Conservation (phyloP, 1,140 invertebrate species). For the Drosophila ohnishii region DNA sequence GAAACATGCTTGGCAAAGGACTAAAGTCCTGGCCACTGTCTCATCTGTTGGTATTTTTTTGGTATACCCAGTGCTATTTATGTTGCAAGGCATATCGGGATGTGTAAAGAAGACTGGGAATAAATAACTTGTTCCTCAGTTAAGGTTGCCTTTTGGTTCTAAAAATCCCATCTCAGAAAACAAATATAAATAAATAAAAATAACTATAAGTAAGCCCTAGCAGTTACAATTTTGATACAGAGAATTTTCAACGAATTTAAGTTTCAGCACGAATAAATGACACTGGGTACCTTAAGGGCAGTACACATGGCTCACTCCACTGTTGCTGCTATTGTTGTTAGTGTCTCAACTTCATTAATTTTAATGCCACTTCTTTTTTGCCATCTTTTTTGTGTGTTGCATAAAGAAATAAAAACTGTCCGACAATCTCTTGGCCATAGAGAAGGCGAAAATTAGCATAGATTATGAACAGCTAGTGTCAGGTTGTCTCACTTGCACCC, state of each 20-base stretch:
- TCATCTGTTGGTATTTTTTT: constrained; percentile 23
- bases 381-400: constrained; percentile 32
- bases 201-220: no score
- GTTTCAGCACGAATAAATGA: not conserved
- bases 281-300: not conserved
- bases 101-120: not conserved
- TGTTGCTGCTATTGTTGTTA: constrained; percentile 17
- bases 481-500: constrained; percentile 17
- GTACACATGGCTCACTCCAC: no score
- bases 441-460: constrained; percentile 69
- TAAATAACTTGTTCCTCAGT: not conserved
- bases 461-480: constrained; percentile 64
- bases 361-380: constrained; percentile 53
- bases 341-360: constrained; percentile 70
- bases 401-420: constrained; percentile 50
- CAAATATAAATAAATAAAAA: no score
- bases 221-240: not conserved
- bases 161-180: not conserved
- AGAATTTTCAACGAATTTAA: not conserved
- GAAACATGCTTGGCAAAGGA: constrained; percentile 25
- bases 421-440: constrained; percentile 51
- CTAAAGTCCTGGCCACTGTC: constrained; percentile 32
- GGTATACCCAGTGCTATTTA: not conserved
- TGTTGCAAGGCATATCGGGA: not conserved
- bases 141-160: not conserved